Conservation (phyloP, 2,797 vertebrate species). For the Chelonia mydas region DNA sequence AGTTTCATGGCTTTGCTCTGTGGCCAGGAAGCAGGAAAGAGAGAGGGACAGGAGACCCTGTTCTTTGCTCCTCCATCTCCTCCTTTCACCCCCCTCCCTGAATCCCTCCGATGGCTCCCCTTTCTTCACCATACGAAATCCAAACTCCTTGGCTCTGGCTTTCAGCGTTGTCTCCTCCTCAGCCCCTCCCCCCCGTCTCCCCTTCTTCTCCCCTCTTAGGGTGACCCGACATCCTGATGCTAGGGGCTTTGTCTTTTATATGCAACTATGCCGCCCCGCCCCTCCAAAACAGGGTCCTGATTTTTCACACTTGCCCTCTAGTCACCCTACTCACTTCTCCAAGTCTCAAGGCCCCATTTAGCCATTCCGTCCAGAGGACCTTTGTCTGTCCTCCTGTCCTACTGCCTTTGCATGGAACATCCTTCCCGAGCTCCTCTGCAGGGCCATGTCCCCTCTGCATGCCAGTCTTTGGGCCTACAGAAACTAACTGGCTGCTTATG, state of each 20-base stretch:
- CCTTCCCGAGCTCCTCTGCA: background rate
- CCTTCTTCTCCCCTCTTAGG: no score
- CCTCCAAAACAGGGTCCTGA: no score
- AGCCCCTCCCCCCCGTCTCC: background rate
- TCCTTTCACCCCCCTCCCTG: background rate
- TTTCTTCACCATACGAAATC: background rate
- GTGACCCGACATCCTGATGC: rapidly evolving
- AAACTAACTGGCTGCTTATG: background rate
- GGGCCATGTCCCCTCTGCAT: no score
- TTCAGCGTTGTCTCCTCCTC: background rate
- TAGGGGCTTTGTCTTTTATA: no score
- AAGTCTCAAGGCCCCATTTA: background rate
- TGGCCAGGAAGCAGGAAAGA: background rate
- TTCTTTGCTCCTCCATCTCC: background rate
- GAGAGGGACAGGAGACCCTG: background rate
- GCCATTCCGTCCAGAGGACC: background rate
- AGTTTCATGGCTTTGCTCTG: background rate
- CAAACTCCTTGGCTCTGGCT: no score
- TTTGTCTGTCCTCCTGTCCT: background rate
- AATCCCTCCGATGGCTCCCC: no score
- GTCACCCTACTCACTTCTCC: background rate
- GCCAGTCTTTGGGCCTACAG: background rate
- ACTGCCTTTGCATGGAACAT: background rate
- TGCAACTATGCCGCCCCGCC: no score
- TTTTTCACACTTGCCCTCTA: no score